phyloP scores from a whole-genome alignment of 2,888 invertebrate genomes.

The Drosophila robusta region DNA sequence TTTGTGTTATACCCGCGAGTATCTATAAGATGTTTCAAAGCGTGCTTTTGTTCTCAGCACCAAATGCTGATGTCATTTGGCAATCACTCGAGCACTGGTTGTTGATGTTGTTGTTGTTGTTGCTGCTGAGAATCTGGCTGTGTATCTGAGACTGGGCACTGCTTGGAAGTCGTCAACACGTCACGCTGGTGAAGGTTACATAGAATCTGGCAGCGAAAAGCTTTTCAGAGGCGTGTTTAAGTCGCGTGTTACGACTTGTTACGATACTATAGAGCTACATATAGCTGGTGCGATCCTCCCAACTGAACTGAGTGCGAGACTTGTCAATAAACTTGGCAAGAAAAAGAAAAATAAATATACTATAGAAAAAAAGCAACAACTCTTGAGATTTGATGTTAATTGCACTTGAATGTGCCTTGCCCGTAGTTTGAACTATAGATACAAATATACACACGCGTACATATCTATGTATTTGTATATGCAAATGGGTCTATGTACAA shows the following conservation, averaged over 20 bases:
- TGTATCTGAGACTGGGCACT: conserved; percentile 18
- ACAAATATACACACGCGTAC: neutral
- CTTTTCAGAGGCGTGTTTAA: conserved; percentile 45
- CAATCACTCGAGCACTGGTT: conserved; percentile 59
- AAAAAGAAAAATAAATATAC: neutral
- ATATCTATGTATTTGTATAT: conserved; percentile 2
- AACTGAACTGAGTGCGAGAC: conserved; percentile 26
- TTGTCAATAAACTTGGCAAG: conserved; percentile 53
- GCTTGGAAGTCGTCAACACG: conserved; percentile 56
- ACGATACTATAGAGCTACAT: conserved; percentile 1
- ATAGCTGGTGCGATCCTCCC: conserved; percentile 11
- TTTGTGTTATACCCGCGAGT: conserved; percentile 3
- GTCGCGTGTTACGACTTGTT: conserved; percentile 49
- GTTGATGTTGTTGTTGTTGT: conserved; percentile 9
- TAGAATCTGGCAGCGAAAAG: conserved; percentile 38
- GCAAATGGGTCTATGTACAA: conserved; percentile 1
- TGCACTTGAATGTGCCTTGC: conserved; percentile 52
- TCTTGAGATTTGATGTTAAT: conserved; percentile 46
- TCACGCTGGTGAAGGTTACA: conserved; percentile 65
- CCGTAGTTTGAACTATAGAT: conserved; percentile 1
- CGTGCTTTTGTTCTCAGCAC: conserved; percentile 59
- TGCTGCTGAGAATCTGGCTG: conserved; percentile 22
- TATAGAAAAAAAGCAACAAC: conserved; percentile 10
- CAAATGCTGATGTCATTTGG: conserved; percentile 72
- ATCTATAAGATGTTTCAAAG: conserved; percentile 37